These are phyloP conservation scores for Ctenopoma multispine DNA, from an alignment of 2,797 vertebrate genomes.

Conservation along the genomic window DNA sequence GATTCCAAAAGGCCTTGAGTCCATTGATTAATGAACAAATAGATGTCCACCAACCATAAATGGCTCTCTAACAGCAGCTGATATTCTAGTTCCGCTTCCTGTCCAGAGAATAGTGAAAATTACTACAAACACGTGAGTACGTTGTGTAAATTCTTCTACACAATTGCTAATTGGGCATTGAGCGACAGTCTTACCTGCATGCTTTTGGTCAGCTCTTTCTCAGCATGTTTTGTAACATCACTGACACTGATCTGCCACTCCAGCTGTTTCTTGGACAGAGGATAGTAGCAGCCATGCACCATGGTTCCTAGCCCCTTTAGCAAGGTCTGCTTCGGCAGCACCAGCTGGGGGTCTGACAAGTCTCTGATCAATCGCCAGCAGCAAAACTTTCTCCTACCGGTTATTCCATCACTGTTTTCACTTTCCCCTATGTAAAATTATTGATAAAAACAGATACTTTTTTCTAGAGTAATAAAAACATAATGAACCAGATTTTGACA, in stretches of 20 bases:
- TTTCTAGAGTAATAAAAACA: not conserved
- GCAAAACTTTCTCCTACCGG: conserved; percentile 19
- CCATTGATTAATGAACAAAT: conserved; percentile 80
- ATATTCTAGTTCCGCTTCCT: conserved; percentile 83
- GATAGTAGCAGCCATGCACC: conserved; percentile 73
- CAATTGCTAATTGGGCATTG: no score
- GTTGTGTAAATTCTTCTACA: not conserved
- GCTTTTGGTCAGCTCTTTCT: conserved; percentile 63
- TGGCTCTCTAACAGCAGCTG: conserved; percentile 74
- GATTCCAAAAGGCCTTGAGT: conserved; percentile 68
- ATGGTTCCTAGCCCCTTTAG: conserved; percentile 70
- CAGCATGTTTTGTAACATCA: conserved; percentile 61
- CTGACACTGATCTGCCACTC: conserved; percentile 78
- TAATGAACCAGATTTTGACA: not conserved
- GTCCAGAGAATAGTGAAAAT: conserved; percentile 19
- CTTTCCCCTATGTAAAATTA: conserved; percentile 35
- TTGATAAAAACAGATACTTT: not conserved
- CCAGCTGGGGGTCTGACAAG: conserved; percentile 35
- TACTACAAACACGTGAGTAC: not conserved
- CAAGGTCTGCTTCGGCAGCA: conserved; percentile 27
- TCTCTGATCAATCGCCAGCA: conserved; percentile 27
- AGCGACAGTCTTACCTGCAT: conserved; percentile 74
- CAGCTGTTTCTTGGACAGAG: conserved; percentile 75
- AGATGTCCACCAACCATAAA: conserved; percentile 80
- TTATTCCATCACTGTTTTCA: not conserved